Evolutionary conservation across 2,113 vertebrate genomes (phyloP).

Genomic region (Fregetta grallaria): DNA sequence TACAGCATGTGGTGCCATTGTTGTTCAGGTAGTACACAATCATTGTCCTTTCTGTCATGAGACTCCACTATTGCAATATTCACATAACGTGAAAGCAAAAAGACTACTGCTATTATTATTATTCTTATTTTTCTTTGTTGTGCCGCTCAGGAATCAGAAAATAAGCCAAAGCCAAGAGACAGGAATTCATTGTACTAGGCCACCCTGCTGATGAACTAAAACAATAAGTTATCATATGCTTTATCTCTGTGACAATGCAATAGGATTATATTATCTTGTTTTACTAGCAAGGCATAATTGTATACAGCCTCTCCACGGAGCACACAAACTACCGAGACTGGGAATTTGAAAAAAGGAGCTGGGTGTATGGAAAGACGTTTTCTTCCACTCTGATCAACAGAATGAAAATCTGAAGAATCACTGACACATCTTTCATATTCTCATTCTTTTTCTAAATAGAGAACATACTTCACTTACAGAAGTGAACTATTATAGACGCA

Average conservation of each 20-base stretch:
- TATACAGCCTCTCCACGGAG: not conserved
- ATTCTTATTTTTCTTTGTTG: constrained; percentile 42
- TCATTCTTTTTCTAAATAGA: not conserved
- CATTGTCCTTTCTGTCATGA: not conserved
- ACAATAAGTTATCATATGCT: constrained; percentile 25
- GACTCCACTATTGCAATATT: not conserved
- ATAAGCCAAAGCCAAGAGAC: constrained; percentile 29
- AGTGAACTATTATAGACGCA: not conserved
- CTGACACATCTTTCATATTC: not conserved
- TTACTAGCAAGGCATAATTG: constrained; percentile 43
- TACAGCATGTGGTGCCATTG: not conserved
- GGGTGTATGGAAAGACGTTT: not conserved
- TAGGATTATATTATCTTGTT: constrained; percentile 41
- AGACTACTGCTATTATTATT: not conserved
- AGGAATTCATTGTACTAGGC: constrained; percentile 21
- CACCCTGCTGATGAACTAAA: constrained; percentile 57
- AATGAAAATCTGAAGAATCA: constrained; percentile 12
- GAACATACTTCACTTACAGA: not conserved
- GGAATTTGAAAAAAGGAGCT: not conserved
- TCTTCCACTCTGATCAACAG: not conserved
- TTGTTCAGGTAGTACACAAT: not conserved
- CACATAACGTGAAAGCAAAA: not conserved
- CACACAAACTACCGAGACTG: not conserved
- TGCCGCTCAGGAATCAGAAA: constrained; percentile 40
- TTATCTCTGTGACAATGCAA: constrained; percentile 44